phyloP scores from a whole-genome alignment of 2,113 vertebrate genomes.

The Pseudois nayaur region DNA sequence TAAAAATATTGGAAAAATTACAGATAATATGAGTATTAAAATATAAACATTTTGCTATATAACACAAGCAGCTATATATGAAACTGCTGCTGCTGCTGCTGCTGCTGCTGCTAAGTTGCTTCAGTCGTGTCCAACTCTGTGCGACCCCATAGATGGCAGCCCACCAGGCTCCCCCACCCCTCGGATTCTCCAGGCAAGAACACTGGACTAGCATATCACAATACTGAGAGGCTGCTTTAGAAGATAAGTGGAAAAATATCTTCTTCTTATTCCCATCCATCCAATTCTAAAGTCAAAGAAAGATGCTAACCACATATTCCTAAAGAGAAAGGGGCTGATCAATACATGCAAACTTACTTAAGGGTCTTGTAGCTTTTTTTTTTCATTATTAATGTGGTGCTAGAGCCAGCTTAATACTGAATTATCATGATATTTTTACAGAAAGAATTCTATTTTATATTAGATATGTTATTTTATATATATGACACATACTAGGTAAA shows the following conservation, averaged over 20 bases:
- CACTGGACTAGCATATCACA: background rate
- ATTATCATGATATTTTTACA: background rate
- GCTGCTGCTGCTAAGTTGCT: too few species aligned
- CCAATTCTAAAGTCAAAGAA: background rate
- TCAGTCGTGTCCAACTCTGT: too few species aligned
- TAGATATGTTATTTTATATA: background rate
- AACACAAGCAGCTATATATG: background rate
- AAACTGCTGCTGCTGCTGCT: background rate
- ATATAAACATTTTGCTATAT: background rate
- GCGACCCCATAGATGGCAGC: too few species aligned
- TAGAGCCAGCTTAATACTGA: background rate
- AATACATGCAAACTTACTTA: background rate
- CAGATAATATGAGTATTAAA: background rate
- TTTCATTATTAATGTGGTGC: background rate
- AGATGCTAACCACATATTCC: background rate
- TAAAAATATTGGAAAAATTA: background rate
- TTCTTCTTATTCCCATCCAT: background rate
- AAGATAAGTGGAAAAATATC: background rate
- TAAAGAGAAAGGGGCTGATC: background rate
- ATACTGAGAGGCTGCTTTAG: background rate
- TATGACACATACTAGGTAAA: background rate
- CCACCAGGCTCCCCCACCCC: too few species aligned
- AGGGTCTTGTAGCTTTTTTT: background rate
- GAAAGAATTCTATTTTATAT: constrained; percentile 31
- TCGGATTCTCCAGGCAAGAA: too few species aligned